Evolutionary conservation across 2,888 invertebrate species (phyloP), one percentile per base, ranked within the genome.

Genomic region (Agrotis exclamationis): DNA sequence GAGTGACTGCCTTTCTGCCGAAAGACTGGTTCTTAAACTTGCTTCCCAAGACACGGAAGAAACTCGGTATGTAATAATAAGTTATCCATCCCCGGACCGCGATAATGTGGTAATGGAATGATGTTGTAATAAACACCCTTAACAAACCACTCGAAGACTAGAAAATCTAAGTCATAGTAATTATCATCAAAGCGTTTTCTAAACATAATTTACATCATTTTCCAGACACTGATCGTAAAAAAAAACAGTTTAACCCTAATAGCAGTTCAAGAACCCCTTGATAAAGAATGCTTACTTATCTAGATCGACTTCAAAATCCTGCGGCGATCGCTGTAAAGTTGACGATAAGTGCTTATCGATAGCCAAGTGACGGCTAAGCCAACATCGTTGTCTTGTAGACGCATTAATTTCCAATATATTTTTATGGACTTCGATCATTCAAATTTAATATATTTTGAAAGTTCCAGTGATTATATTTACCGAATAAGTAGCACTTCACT

Each of bases 301-400:
- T 60, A 56, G 47, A 60, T 64, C 28, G 6, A 56, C 54, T 60
- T 63, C 33, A 51, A 66, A 80, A 82, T 76, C 66, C 22, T 14
- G n/a, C 60, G 20, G n/a, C 59, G 58, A 79, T 60, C 33, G 59
- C 39, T 76, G 60, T 65, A 57, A 65, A 51, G 56, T 48, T 48
- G 13, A 53, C 51, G 83, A 63, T 81, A 78, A 82, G 72, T 53
- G 73, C 67, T 71, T 47, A 70, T 79, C 64, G 64, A 57, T 51
- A 51, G 54, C 22, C 18, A 3, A 60, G 65, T 33, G 44, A 57
- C 18, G 47, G 50, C 65, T 59, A 24, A 58, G 24, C 50, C 18
- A 57, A 58, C 59, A 24, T 39, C 56, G 14, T 60, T 79, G 62
- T 62, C 65, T 48, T 33, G n/a, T 16, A 62, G 57, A 56, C 33